phyloP scores from a whole-genome alignment of 2,113 vertebrate genomes.

The Clarias macrocephalus region DNA sequence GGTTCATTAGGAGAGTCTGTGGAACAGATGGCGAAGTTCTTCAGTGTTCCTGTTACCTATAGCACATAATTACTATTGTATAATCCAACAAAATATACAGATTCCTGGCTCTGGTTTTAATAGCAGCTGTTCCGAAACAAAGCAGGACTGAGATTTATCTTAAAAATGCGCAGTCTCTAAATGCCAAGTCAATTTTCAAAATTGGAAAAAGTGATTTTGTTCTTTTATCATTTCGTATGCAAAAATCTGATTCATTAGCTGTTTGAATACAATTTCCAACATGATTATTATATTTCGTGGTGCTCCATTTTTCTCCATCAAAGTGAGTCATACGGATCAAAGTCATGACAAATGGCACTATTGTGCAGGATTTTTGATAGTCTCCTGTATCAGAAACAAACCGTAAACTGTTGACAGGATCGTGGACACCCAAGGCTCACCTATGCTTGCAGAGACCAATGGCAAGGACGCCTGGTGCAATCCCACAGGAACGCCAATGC shows the following conservation, averaged over 20 bases:
- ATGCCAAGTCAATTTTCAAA: not conserved
- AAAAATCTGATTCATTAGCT: not conserved
- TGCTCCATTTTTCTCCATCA: not conserved
- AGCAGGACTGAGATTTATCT: not conserved
- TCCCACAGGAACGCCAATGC: no score
- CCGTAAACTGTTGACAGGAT: no score
- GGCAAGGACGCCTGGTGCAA: no score
- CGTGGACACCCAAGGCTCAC: no score
- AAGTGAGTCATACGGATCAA: not conserved
- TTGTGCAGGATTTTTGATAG: not conserved
- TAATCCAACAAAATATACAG: not conserved
- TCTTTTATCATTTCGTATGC: not conserved
- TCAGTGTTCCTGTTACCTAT: not conserved
- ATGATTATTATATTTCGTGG: not conserved
- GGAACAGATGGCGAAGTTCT: not conserved
- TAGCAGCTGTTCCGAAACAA: not conserved
- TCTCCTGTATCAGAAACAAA: not conserved
- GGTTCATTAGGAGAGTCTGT: not conserved
- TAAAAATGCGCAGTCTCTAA: not conserved
- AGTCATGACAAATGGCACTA: not conserved
- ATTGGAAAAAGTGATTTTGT: not conserved
- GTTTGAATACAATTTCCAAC: not conserved
- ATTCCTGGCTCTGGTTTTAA: not conserved
- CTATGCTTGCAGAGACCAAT: no score
- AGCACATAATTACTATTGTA: not conserved